Base-by-base conservation (phyloP, 2,888 invertebrate species). In the Cecidostiba fungosa region DNA sequence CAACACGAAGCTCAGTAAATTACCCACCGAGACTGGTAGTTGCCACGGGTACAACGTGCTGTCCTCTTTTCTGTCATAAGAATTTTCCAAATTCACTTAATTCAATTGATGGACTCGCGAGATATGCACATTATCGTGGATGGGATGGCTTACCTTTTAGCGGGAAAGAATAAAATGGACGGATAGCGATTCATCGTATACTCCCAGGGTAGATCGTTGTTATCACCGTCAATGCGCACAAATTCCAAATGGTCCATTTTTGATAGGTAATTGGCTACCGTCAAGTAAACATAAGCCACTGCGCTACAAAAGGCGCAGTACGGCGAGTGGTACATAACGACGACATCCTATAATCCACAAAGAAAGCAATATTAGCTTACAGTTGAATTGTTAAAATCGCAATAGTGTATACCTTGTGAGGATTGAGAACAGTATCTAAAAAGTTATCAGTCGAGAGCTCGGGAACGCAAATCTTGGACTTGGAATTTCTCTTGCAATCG, bases 201-300 rank as follows among this genome's bases (percentile, higher is more conserved):
- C 92, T 97, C 96, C 98, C 98, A 98, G 0, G 97, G 97, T 89
- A 98, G 94, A 94, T 98, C 97, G 94, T 98, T 98, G 0, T 95
- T 94, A 90, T 96, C 96, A 29, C 96, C 97, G 94, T 98, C 97
- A 59, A 98, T 95, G 26, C 97, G 94, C 32, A 96, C 95, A 89
- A 96, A 96, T 85, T 93, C 90, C 8, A 96, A 88, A 83, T 93
- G 91, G 87, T 94, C 93, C 88, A 95, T 94, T 89, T 94, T 90
- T 86, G 94, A 91, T 87, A 96, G 94, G 92, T 96, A 95, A 90
- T 95, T 95, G 80, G 96, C 96, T 79, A 96, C 95, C 72, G 95
- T 95, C 85, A 96, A 94, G 90, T 96, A 95, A 50, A 96, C 95
- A 88, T 96, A 96, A 0, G 96, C 94, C 86, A 97, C 94, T 26